A percentile compares a stretch with the other conserved stretches of the same genome.
Evolutionary conservation across 2,888 invertebrate genomes (phyloP).

Genomic region (Melanargia galathea): DNA sequence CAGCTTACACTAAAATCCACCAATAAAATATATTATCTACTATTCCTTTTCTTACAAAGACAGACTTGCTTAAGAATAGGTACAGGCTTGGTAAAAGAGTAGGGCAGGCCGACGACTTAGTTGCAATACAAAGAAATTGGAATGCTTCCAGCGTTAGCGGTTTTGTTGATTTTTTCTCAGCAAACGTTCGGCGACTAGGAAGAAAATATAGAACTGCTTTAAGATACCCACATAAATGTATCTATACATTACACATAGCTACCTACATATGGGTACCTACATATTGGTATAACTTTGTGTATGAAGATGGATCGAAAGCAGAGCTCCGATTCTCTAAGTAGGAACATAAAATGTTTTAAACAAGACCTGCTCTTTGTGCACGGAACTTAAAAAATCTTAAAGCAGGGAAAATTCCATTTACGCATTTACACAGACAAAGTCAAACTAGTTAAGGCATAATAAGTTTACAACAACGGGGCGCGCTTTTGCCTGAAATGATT

Average conservation of each 20-base stretch:
- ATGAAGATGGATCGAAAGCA: background rate
- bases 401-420: background rate
- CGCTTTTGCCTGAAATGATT: constrained; percentile 5
- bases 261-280: too few species aligned
- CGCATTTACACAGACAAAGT: background rate
- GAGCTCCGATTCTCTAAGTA: background rate
- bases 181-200: background rate
- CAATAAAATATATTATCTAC: too few species aligned
- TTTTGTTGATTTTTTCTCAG: constrained; percentile 12
- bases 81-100: background rate
- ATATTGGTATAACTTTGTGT: too few species aligned
- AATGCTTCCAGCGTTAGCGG: constrained; percentile 6
- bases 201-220: constrained; percentile 10
- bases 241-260: too few species aligned
- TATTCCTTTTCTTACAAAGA: too few species aligned
- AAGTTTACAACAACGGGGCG: constrained; percentile 9
- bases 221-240: background rate
- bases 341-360: too few species aligned
- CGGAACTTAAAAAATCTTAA: too few species aligned
- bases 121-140: constrained; percentile 14
- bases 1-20: too few species aligned
- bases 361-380: too few species aligned
- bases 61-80: background rate
- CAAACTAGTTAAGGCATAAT: background rate
- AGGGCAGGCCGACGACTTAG: background rate